Conservation (phyloP, 92 coral and sea anemone species). For the Epizoanthus stellaris region DNA sequence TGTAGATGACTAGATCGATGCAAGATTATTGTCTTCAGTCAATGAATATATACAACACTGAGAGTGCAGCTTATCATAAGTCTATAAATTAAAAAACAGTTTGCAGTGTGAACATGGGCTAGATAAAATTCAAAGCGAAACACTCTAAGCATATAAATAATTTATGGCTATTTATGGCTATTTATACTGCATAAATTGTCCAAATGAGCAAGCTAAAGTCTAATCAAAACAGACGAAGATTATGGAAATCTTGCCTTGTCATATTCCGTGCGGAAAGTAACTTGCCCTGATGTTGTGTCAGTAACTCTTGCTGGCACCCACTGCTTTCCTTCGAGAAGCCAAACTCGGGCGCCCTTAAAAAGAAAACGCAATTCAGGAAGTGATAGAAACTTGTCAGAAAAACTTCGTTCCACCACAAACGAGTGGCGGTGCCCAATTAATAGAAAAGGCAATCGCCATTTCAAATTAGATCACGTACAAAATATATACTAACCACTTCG, state of each 20-base stretch:
- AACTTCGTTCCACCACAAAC: conserved; percentile 42
- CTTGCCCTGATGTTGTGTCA: conserved; percentile 81
- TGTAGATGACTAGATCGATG: not conserved
- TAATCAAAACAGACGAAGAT: not conserved
- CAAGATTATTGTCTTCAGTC: not conserved
- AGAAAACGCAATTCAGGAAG: conserved; percentile 19
- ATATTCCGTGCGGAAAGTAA: conserved; percentile 89
- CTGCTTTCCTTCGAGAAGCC: conserved; percentile 96
- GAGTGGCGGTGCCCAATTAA: conserved; percentile 32
- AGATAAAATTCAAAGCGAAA: not conserved
- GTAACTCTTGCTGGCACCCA: conserved; percentile 95
- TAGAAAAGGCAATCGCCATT: not conserved
- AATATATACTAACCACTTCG: conserved; percentile 78
- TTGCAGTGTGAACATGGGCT: not conserved
- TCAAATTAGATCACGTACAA: conserved; percentile 23
- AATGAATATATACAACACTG: not conserved
- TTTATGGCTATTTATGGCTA: not conserved
- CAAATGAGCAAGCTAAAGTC: conserved; percentile 4
- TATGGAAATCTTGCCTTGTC: conserved; percentile 76
- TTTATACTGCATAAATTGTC: not conserved
- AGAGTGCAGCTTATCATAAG: not conserved
- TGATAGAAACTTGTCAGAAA: not conserved
- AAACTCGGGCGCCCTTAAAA: conserved; percentile 91
- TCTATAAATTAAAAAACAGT: not conserved
- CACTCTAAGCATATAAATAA: not conserved